Evolutionary conservation across 2,113 vertebrate genomes (phyloP).

Genomic region (Nycticebus coucang): DNA sequence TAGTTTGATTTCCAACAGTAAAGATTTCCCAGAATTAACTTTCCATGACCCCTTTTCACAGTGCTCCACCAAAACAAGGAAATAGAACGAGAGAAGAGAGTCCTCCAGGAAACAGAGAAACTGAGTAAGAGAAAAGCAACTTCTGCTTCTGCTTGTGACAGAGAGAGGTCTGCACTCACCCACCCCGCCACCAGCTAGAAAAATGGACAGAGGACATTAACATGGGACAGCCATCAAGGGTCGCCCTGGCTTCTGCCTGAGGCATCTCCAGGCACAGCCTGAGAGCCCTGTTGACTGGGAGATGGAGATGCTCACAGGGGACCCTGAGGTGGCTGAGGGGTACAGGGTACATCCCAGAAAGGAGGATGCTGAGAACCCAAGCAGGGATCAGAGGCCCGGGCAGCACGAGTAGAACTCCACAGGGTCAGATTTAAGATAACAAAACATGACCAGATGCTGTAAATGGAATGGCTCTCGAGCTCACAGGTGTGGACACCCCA

Average conservation of each 20-base stretch:
- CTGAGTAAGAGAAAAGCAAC: neutral
- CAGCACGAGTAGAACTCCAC: too few species aligned
- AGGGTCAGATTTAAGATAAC: neutral
- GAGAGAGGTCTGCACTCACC: neutral
- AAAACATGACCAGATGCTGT: neutral
- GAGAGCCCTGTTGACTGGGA: neutral
- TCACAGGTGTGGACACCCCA: neutral
- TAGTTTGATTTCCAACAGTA: neutral
- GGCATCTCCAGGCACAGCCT: neutral
- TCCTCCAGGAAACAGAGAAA: neutral
- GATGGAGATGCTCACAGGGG: neutral
- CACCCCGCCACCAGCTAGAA: neutral
- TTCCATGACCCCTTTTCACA: neutral
- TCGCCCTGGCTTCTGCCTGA: neutral
- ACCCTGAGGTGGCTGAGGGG: neutral
- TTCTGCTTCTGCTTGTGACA: neutral
- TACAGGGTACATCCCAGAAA: neutral
- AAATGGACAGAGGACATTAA: neutral
- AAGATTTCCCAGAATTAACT: neutral
- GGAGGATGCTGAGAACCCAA: neutral
- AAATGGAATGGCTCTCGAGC: neutral
- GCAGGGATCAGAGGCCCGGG: neutral
- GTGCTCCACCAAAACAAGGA: neutral
- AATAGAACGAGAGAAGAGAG: neutral
- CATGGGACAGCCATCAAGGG: too few species aligned